These are phyloP conservation scores for Pontoporia blainvillei DNA, from an alignment of 2,113 vertebrate genomes.

Conservation along the genomic window DNA sequence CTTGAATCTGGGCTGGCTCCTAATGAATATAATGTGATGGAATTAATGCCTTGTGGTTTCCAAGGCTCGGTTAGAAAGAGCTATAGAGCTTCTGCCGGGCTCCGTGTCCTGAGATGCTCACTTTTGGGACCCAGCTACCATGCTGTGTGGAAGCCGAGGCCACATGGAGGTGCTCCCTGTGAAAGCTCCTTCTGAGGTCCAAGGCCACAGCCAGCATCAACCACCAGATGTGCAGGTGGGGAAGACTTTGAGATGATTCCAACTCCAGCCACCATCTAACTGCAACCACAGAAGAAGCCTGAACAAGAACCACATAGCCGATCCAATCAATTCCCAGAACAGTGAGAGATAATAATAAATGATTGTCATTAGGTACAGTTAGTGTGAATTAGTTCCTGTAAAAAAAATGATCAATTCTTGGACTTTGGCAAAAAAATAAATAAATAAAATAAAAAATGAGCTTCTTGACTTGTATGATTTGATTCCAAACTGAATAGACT, in stretches of 20 bases:
- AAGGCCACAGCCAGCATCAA: neutral
- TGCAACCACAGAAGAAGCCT: neutral
- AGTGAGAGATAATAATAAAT: neutral
- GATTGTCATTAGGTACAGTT: neutral
- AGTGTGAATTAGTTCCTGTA: neutral
- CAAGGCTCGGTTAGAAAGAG: neutral
- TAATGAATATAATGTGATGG: neutral
- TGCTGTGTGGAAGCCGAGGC: neutral
- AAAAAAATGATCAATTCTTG: neutral
- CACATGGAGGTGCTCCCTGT: neutral
- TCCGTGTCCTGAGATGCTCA: neutral
- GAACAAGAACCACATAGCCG: neutral
- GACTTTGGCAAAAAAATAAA: neutral
- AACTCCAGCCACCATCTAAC: neutral
- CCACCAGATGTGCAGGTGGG: neutral
- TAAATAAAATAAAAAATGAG: neutral
- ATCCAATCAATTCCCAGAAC: neutral
- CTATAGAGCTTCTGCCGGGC: rapidly evolving
- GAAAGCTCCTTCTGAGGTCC: neutral
- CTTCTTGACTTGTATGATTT: neutral
- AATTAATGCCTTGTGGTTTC: neutral
- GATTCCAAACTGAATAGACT: neutral
- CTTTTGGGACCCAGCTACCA: neutral
- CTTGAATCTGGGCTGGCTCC: neutral
- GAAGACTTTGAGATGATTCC: too few species aligned